These are phyloP conservation scores for Anoplius nigerrimus DNA, from an alignment of 2,888 invertebrate species.

Conservation along the genomic window DNA sequence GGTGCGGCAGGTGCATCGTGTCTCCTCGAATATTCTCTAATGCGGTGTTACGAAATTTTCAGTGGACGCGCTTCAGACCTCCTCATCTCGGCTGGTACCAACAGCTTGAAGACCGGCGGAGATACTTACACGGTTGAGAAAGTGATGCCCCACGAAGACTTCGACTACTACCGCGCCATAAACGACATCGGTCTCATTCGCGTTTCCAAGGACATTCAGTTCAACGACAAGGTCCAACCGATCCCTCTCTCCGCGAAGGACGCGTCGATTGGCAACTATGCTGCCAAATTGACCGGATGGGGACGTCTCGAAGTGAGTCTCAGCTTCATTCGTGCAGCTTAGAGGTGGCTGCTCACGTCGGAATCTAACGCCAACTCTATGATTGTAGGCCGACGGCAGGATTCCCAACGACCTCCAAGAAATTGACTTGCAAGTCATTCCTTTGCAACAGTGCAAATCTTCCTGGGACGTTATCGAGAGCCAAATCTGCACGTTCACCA, in stretches of 20 bases:
- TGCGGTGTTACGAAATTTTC: neutral
- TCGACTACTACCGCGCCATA: conserved; percentile 5
- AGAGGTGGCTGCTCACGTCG: too few species aligned
- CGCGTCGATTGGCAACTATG: conserved; percentile 15
- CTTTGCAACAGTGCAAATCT: conserved; percentile 40
- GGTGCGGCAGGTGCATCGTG: too few species aligned
- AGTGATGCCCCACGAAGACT: conserved; percentile 39
- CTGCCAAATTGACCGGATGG: conserved; percentile 61
- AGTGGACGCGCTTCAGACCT: neutral
- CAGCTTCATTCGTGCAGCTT: too few species aligned
- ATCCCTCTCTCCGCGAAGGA: conserved; percentile 45
- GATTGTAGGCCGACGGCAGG: too few species aligned
- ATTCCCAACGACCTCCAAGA: conserved; percentile 35
- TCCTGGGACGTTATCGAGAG: conserved; percentile 45
- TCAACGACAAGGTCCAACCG: conserved; percentile 53
- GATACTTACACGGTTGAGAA: neutral
- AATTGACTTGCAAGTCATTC: conserved; percentile 39
- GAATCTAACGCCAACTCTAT: too few species aligned
- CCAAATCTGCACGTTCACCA: conserved; percentile 65
- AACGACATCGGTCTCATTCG: conserved; percentile 63
- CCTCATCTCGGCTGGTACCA: conserved; percentile 31
- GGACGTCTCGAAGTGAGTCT: conserved; percentile 50
- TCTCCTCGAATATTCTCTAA: too few species aligned
- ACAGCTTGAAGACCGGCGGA: conserved; percentile 4
- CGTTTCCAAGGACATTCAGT: conserved; percentile 50